Conservation (phyloP, 1,140 invertebrate genomes). For the Heliconius eleuchia region DNA sequence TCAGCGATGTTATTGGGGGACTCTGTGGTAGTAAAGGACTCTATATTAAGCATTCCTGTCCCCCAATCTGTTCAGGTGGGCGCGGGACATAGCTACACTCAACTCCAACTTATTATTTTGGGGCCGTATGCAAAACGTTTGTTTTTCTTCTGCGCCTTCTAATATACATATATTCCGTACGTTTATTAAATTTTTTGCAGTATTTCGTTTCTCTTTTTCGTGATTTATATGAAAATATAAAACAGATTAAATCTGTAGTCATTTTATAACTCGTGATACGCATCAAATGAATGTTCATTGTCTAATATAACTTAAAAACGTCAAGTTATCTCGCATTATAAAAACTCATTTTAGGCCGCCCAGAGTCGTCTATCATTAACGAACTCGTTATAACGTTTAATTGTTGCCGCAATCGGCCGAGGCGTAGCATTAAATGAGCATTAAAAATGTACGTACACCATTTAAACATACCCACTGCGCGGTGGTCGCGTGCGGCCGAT, state of each 20-base stretch:
- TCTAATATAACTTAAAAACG: conserved; percentile 30
- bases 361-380: conserved; percentile 71
- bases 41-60: conserved; percentile 79
- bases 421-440: conserved; percentile 72
- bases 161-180: conserved; percentile 67
- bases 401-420: conserved; percentile 72
- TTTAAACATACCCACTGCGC: conserved; percentile 79
- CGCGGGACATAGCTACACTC: conserved; percentile 60
- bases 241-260: not conserved
- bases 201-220: conserved; percentile 15
- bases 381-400: conserved; percentile 76
- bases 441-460: conserved; percentile 77
- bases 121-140: conserved; percentile 62
- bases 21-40: conserved; percentile 71
- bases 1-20: conserved; percentile 70
- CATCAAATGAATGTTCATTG: conserved; percentile 21
- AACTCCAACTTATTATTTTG: conserved; percentile 76
- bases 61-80: conserved; percentile 75
- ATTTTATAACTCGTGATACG: not conserved
- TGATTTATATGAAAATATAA: conserved; percentile 14
- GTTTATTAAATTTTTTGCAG: conserved; percentile 63
- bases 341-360: conserved; percentile 55
- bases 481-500: conserved; percentile 72
- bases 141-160: conserved; percentile 66
- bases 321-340: conserved; percentile 44